Base-by-base conservation (phyloP, 2,888 invertebrate species). In the Callinectes sapidus region DNA sequence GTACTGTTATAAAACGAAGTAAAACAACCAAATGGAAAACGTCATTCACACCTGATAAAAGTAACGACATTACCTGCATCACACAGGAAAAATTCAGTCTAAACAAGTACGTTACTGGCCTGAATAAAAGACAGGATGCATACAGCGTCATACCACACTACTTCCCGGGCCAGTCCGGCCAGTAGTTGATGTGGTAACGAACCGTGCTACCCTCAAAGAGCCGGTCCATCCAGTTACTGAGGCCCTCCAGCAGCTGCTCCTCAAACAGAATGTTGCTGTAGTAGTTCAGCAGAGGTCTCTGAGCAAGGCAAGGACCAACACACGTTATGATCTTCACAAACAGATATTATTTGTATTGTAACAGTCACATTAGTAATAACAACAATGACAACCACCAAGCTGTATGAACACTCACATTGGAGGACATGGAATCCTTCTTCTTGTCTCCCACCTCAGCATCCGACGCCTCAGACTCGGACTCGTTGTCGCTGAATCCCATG, bases 221-320 rank as follows among this genome's bases (percentile, higher is more conserved):
- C 42, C 99, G 97, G 96, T 99, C 99, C 95, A 99, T 96, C 99
- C 99, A 99, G 96, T 98, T 98, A 91, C 98, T 97, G 92, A 99
- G 96, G 0, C 98, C 99, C 95, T 99, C 98, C 91, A 99, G 96
- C 81, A 99, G 96, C 95, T 98, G 97, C 95, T 98, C 97, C 96
- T 97, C 96, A 95, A 96, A 96, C 91, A 97, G 95, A 95, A 97
- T 95, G 93, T 96, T 95, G 90, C 95, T 95, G 87, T 94, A 91
- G 90, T 94, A 93, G 90, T 94, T 94, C 61, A 94, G 88, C 91
- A 94, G 89, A 0, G 95, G 95, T 77, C 89, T 93, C 94, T 95
- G 93, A 23, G 86, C 66, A 81, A 87, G 28, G 28, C 39, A 85
- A 90, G n/a, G 18, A 85, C 48, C 35, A 61, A 14, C 32, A 2